Evolutionary conservation across 1,140 invertebrate genomes (phyloP).

Genomic region (Epicauta chinensis): DNA sequence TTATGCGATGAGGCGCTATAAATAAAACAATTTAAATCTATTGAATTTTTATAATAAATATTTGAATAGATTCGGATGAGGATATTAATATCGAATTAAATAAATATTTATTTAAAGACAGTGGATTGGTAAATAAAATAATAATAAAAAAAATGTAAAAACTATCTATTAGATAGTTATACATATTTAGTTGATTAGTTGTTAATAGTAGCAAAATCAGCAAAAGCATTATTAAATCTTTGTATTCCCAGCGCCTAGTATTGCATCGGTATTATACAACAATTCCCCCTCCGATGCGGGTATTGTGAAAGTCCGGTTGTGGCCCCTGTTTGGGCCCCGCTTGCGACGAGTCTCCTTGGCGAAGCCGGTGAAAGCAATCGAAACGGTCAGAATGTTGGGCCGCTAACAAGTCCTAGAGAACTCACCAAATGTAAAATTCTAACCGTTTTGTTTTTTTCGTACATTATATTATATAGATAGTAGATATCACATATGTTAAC

Average conservation of each 20-base stretch:
- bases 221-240: conserved; percentile 7
- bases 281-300: conserved; percentile 25
- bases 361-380: conserved; percentile 37
- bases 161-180: too few species aligned
- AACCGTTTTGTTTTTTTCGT: conserved; percentile 11
- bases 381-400: conserved; percentile 20
- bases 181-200: too few species aligned
- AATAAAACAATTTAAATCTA: too few species aligned
- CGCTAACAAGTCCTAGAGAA: conserved; percentile 13
- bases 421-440: conserved; percentile 22
- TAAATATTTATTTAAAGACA: too few species aligned
- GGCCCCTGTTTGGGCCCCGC: conserved; percentile 37
- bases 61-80: too few species aligned
- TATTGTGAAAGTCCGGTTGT: conserved; percentile 39
- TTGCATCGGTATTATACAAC: conserved; percentile 41
- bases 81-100: too few species aligned
- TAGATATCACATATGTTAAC: conserved; percentile 8
- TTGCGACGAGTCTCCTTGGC: conserved; percentile 39
- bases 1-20: conserved; percentile 23
- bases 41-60: too few species aligned
- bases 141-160: too few species aligned
- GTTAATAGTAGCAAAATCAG: background rate
- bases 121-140: too few species aligned
- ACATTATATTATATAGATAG: too few species aligned
- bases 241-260: conserved; percentile 25